Evolutionary conservation across 2,113 vertebrate genomes (phyloP), one percentile per base, ranked within the genome.

Genomic region (Rallus limicola): DNA sequence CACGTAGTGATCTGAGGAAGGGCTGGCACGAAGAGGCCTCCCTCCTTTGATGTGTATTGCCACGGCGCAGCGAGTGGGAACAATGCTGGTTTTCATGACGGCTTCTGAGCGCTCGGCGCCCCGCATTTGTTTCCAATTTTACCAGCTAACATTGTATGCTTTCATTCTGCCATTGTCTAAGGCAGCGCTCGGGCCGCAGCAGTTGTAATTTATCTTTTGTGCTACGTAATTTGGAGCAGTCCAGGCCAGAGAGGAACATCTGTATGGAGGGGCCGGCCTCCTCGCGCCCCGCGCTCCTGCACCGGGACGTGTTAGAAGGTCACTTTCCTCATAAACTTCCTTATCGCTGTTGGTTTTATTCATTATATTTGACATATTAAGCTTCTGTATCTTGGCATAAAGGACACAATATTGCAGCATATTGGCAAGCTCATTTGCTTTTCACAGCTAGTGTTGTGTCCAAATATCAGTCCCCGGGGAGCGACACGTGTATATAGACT

Each of bases 341-440:
- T 98, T 97, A 98, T 98, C 97, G 97, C 97, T 97, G 97, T 96
- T 97, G 98, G 98, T 98, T 99, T 98, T 98, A 98, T 99, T 99
- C 98, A 98, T 99, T 99, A 98, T 97, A 99, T 99, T 98, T 98
- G 98, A 99, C 99, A 99, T 98, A 99, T 99, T 98, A 99, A 98
- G 98, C 99, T 98, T 98, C 98, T 98, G 98, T 99, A 98, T 98
- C 98, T 98, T 98, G 98, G 99, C 99, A 99, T 98, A 99, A 99
- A 98, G 98, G 98, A 99, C 98, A 98, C 99, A 99, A 98, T 98
- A 99, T 99, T 98, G 98, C 98, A 99, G 98, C 99, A 99, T 99
- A 99, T 99, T 99, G 99, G 99, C 99, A 98, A 98, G 98, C 99
- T 99, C 99, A 99, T 99, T 99, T 99, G 99, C 98, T 98, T 99